Conservation (phyloP, 1,140 invertebrate genomes). For the Oncopodura yosiiana region DNA sequence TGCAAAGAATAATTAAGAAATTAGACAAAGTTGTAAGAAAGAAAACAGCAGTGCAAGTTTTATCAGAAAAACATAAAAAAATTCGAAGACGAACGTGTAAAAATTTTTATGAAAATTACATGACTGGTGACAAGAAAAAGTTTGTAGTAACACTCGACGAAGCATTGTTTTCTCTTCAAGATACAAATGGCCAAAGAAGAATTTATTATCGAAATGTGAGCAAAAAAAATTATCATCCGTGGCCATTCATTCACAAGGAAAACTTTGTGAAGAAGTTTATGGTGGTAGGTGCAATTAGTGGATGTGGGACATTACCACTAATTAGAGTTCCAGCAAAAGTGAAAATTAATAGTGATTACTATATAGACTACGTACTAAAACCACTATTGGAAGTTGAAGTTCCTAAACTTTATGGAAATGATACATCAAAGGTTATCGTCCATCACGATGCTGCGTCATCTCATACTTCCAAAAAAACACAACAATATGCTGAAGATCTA, state of each 20-base stretch:
- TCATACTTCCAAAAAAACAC: not conserved
- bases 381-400: constrained; percentile 4
- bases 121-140: constrained; percentile 1
- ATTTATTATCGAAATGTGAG: no score
- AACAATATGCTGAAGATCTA: not conserved
- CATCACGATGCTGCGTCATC: not conserved
- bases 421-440: not conserved
- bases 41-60: not conserved
- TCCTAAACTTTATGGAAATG: not conserved
- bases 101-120: constrained; percentile 2
- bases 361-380: constrained; percentile 5
- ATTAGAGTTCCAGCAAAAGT: constrained; percentile 8
- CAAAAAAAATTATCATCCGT: no score
- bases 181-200: constrained; percentile 1
- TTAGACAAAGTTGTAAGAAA: not conserved
- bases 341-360: constrained; percentile 1
- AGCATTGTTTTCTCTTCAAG: not conserved
- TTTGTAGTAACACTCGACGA: constrained; percentile 11
- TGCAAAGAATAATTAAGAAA: not conserved
- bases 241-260: no score
- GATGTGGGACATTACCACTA: constrained; percentile 1
- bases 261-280: constrained; percentile 6
- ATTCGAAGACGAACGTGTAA: not conserved
- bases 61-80: constrained; percentile 3
- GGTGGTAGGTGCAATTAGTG: constrained; percentile 5